Evolutionary conservation across 2,113 vertebrate genomes (phyloP).

Genomic region (Oryzias woworae): DNA sequence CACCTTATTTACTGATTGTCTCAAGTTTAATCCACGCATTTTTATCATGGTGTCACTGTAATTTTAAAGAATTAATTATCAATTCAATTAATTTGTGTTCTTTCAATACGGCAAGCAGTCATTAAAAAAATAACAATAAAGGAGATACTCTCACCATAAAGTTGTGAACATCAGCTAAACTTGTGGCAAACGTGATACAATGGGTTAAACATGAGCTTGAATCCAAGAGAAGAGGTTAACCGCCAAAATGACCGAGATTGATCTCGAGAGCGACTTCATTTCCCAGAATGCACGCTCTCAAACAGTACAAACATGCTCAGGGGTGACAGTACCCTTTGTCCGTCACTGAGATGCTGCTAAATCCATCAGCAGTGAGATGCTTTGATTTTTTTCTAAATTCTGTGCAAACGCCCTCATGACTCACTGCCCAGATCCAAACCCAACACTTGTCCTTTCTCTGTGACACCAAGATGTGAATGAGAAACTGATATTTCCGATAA

Average conservation of each 20-base stretch:
- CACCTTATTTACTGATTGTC: too few relatives aligned
- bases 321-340: constrained; percentile 30
- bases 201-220: constrained; percentile 38
- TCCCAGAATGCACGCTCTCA: constrained; percentile 31
- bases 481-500: constrained; percentile 47
- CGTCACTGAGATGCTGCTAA: constrained; percentile 49
- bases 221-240: constrained; percentile 20
- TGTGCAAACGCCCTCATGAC: constrained; percentile 68
- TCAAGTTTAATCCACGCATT: too few relatives aligned
- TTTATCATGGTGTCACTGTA: too few relatives aligned
- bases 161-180: too few relatives aligned
- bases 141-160: too few relatives aligned
- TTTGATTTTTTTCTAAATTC: constrained; percentile 53
- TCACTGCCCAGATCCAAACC: constrained; percentile 59
- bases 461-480: constrained; percentile 34
- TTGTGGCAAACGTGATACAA: too few relatives aligned
- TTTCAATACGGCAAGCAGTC: too few relatives aligned
- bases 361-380: constrained; percentile 51
- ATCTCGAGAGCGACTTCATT: constrained; percentile 1
- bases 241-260: neutral
- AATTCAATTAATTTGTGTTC: too few relatives aligned
- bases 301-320: constrained; percentile 40
- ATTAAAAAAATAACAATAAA: too few relatives aligned
- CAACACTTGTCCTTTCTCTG: constrained; percentile 62
- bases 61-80: too few relatives aligned